Evolutionary conservation across 1,140 invertebrate genomes (phyloP), one percentile per base, ranked within the genome.

Genomic region (Pollicipes pollicipes): DNA sequence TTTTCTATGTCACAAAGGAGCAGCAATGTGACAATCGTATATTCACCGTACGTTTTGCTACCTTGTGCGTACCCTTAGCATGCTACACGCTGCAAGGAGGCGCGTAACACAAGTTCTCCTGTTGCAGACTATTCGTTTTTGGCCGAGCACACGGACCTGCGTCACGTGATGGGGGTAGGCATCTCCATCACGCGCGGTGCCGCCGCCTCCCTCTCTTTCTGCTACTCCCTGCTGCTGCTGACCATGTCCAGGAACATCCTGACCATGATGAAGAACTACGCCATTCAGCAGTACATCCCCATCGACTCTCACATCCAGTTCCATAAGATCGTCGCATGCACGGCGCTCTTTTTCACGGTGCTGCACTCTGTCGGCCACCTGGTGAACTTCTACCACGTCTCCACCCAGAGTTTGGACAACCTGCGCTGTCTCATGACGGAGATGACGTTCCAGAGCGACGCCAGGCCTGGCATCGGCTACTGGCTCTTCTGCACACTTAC

Each of bases 321-420:
- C 78, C 97, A 99, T 80, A 99, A 99, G 81, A 95, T 99, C 67
- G 94, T 94, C 0, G 97, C 95, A 0, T 94, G 94, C 76, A 98
- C 95, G 0, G 96, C 94, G 0, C 82, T 97, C 0, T 95, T 98
- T 81, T 98, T 98, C 79, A 91, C 89, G 0, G 79, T 93, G 16
- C 83, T 95, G 0, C 90, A 99, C 76, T 93, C 94, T 0, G 86
- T 96, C 31, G 97, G 97, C 0, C 97, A 99, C 78, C 90, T 97
- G 76, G 91, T 99, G 29, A 99, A 99, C 80, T 99, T 99, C 80
- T 99, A 99, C 80, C 95, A 99, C 77, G 90, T 99, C 0, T 95
- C 93, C 1, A 98, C 94, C 0, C 97, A 99, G 78, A 95, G 95
- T 0, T 84, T 97, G 0, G 92, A 93, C 76, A 91, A 97, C 80